A percentile compares a stretch with the other conserved stretches of the same genome.
phyloP scores from a whole-genome alignment of 2,888 invertebrate species.

The Tridacna gigas region DNA sequence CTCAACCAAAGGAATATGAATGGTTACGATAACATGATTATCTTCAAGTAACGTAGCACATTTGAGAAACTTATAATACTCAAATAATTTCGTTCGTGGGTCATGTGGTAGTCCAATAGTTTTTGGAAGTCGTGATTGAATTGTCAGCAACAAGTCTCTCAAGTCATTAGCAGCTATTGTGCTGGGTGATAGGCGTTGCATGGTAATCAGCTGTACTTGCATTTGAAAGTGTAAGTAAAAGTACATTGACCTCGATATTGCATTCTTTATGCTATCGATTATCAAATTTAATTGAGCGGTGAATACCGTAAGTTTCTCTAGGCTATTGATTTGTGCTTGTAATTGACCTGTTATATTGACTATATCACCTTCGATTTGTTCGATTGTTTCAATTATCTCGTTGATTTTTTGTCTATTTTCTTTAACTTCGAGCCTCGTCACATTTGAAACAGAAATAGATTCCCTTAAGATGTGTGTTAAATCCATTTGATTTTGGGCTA shows the following conservation, averaged over 20 bases:
- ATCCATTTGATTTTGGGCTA: conserved; percentile 10
- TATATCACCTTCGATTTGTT: background rate
- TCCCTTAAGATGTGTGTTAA: background rate
- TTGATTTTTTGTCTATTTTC: conserved; percentile 16
- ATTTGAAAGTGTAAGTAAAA: conserved; percentile 13
- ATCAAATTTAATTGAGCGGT: background rate
- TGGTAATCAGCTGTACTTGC: background rate
- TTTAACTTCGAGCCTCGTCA: conserved; percentile 1
- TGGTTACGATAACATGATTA: conserved; percentile 7
- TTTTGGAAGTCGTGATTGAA: background rate
- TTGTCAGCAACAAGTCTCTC: background rate
- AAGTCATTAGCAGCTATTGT: background rate
- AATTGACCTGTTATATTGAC: conserved; percentile 2
- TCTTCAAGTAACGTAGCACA: background rate
- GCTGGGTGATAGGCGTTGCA: conserved; percentile 6
- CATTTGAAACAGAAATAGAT: conserved; percentile 1
- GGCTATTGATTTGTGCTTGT: background rate
- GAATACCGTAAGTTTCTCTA: background rate
- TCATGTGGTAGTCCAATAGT: background rate
- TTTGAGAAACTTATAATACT: background rate
- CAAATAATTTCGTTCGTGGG: background rate
- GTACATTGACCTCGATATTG: conserved; percentile 7
- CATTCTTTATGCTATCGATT: background rate
- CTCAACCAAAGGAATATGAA: background rate
- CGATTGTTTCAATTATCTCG: background rate